Conservation (phyloP, 2,113 vertebrate genomes). For the Megaptera novaeangliae region DNA sequence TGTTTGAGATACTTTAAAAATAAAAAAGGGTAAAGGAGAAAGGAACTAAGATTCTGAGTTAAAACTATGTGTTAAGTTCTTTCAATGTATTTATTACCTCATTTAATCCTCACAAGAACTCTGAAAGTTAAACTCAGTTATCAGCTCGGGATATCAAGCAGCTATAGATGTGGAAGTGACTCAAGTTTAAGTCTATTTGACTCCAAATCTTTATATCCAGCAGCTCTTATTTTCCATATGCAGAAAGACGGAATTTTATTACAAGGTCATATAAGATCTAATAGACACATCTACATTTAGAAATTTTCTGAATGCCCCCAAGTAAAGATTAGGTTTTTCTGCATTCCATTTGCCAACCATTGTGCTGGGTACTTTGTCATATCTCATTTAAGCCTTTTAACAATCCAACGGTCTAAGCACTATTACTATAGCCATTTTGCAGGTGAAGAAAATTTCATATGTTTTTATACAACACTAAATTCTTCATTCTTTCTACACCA, state of each 20-base stretch:
- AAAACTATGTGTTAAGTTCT: not conserved
- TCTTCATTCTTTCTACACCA: not conserved
- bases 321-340: not conserved
- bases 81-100: not conserved
- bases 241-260: not conserved
- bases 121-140: not conserved
- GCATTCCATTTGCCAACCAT: not conserved
- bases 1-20: not conserved
- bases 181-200: not conserved
- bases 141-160: not conserved
- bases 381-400: not conserved
- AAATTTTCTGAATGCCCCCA: not conserved
- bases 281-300: not conserved
- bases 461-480: not conserved
- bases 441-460: not conserved
- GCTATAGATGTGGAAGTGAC: not conserved
- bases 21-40: not conserved
- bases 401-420: not conserved
- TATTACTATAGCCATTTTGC: not conserved
- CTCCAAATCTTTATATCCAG: not conserved
- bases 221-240: not conserved
- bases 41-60: not conserved
- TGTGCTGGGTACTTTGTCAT: not conserved
- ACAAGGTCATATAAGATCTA: not conserved
- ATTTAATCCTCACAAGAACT: not conserved